Evolutionary conservation across 2,113 vertebrate genomes (phyloP), one percentile per base, ranked within the genome.

Genomic region (Pyrgilauda ruficollis): DNA sequence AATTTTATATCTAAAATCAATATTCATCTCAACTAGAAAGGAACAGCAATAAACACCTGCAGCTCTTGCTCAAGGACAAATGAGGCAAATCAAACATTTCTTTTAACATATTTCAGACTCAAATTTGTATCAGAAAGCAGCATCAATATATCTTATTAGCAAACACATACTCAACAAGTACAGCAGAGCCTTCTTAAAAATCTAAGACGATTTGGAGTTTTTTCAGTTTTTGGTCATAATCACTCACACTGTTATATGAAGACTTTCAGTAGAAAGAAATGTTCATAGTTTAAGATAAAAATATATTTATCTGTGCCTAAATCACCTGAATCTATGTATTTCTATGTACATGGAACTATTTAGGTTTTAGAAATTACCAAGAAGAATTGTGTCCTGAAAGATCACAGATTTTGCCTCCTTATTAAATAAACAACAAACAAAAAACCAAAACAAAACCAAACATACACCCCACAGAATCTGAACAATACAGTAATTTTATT

Each of bases 1-100:
- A 63, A 72, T 89, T 92, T 85, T 83, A 18, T 75, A 75, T 72
- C 27, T 47, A 85, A 89, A 91, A 91, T 94, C 91, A 93, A 87
- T 96, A 89, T 87, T 79, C 17, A 66, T 85, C 74, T 81, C 47
- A 56, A 33, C 44, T 66, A 58, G 37, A 92, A 92, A 90, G 31
- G 24, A 84, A 70, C 7, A 85, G 26, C n/a, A 76, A 76, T 69
- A 87, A 93, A 78, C 76, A 95, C 30, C 37, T 91, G 67, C 41
- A 89, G 23, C 16, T 35, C n/a, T 77, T 85, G 66, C 37, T 83
- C 68, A 92, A 83, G 72, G 52, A 77, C 61, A 86, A 94, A 90
- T 46, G 19, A 88, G 13, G 31, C 15, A 89, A 85, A 37, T 62
- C 22, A 66, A 26, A 37, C 9, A 20, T 11, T 59, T 55, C 1